Base-by-base conservation (phyloP, 2,797 vertebrate species). In the Dryobates pubescens region DNA sequence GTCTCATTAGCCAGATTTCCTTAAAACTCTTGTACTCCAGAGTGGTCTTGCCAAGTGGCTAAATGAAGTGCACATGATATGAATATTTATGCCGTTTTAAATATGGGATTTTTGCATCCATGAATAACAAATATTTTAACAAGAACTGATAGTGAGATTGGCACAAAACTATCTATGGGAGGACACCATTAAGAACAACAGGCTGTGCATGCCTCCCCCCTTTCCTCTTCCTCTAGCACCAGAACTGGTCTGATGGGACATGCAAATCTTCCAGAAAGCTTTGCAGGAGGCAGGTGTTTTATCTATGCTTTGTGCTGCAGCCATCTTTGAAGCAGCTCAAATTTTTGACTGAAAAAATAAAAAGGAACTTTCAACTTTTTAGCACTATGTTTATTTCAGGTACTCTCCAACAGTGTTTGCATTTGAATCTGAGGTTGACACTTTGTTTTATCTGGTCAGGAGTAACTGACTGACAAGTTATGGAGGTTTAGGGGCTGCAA, bases 31-130 rank as follows among this genome's bases (percentile, higher is more conserved):
- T 90, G 63, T 93, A 90, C 92, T 97, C 94, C 54, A 86, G 96
- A 97, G 95, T 95, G 96, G 88, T 96, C 97, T 97, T 97, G 94
- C 96, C 96, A 97, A 97, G 97, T 93, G 82, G 91, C 77, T 97
- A 96, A 97, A 97, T 96, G 88, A 97, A 97, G 96, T 94, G 90
- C 93, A 96, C 73, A 91, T 79, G 89, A 67, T 96, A 97, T 98
- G 96, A 98, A 98, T 98, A 98, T 98, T 98, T 97, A 98, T 98
- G 94, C 87, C 96, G 69, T 72, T 95, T 96, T 97, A 97, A 97
- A 97, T 95, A 96, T 92, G 67, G 65, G 84, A 82, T 94, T 97
- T 96, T 96, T 97, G 94, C 96, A 96, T 96, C 94, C 95, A 97
- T 98, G 96, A 97, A 97, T 98, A 97, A 97, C 97, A 97, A 97